A percentile compares a stretch with the other conserved stretches of the same genome.
Evolutionary conservation across 2,888 invertebrate species (phyloP).

Genomic region (Platycnemis pennipes): DNA sequence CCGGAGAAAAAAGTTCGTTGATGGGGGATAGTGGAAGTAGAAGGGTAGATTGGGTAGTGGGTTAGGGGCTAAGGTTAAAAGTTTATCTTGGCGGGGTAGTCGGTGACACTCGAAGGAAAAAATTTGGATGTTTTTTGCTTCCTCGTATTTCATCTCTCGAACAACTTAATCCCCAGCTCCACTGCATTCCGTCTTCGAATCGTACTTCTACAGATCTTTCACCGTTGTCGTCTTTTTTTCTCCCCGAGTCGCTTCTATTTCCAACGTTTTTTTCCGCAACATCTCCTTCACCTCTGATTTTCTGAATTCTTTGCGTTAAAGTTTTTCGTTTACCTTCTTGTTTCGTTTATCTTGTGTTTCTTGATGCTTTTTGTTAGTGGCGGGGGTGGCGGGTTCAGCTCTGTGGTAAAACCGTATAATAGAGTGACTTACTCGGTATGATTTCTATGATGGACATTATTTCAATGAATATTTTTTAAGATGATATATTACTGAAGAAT

Average conservation of each 20-base stretch:
- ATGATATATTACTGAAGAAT: no score
- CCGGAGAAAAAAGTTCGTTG: neutral
- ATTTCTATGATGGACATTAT: no score
- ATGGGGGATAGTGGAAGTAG: neutral
- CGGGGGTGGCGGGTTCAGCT: no score
- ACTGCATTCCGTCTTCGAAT: neutral
- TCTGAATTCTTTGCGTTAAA: no score
- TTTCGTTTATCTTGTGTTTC: no score
- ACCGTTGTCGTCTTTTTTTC: neutral
- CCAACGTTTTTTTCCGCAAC: neutral
- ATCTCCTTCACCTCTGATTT: neutral
- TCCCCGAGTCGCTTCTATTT: neutral
- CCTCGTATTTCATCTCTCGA: slow-evolving; percentile 1
- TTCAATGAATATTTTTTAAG: no score
- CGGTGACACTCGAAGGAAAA: neutral
- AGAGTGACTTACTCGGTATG: no score
- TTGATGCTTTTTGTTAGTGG: no score
- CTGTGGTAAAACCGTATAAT: no score
- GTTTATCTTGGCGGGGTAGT: neutral
- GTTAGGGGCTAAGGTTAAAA: neutral
- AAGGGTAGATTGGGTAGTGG: neutral
- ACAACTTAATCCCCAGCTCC: neutral
- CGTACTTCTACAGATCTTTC: neutral
- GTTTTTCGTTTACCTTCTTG: no score
- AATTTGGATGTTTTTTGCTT: neutral